Evolutionary conservation across 2,888 invertebrate species (phyloP).

Genomic region (Aromia moschata): DNA sequence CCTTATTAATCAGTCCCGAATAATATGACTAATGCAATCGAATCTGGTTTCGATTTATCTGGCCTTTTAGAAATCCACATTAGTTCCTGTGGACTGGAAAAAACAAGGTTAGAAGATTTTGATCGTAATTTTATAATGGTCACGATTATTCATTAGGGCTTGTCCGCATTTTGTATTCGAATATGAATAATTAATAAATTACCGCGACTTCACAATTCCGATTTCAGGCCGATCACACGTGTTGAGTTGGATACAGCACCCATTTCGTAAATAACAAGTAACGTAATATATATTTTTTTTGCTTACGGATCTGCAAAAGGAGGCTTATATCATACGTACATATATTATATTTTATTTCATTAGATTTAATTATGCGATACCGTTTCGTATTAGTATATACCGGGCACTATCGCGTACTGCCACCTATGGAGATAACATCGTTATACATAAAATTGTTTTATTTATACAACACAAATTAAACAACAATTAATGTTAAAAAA

Average conservation of each 20-base stretch:
- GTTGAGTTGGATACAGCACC: too few species aligned
- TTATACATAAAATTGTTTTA: constrained; percentile 7
- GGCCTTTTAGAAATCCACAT: not conserved
- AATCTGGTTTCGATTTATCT: not conserved
- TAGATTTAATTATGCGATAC: constrained; percentile 17
- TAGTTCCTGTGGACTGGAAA: not conserved
- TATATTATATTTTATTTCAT: not conserved
- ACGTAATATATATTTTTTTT: too few species aligned
- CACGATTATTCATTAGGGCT: constrained; percentile 1
- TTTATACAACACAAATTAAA: constrained; percentile 17
- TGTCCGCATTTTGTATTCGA: not conserved
- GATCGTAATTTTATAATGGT: constrained; percentile 1
- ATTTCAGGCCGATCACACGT: too few species aligned
- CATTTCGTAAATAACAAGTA: too few species aligned
- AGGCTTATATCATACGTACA: not conserved
- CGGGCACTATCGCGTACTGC: constrained; percentile 1
- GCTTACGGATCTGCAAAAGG: not conserved
- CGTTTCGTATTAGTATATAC: constrained; percentile 1
- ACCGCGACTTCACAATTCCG: too few species aligned
- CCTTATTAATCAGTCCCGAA: not conserved
- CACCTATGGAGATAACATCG: constrained; percentile 17
- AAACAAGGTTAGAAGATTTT: constrained; percentile 1
- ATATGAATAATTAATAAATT: not conserved
- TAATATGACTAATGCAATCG: constrained; percentile 1
- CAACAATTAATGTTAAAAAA: constrained; percentile 14